Conservation (phyloP, 2,888 invertebrate species). For the Aradus depressus region DNA sequence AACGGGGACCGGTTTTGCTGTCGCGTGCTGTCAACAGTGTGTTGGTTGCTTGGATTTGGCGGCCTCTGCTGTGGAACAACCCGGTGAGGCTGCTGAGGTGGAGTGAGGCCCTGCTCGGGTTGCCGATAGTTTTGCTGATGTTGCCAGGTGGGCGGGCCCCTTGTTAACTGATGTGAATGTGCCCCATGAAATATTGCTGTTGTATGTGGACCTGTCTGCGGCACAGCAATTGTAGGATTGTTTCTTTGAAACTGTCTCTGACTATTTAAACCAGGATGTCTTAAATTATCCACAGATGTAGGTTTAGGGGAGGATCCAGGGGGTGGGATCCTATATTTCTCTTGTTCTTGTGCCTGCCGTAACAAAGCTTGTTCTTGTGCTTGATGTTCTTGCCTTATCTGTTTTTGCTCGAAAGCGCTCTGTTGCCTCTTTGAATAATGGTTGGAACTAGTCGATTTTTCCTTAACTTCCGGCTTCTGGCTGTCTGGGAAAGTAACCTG, state of each 20-base stretch:
- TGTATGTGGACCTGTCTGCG: constrained; percentile 35
- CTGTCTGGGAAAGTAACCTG: constrained; percentile 23
- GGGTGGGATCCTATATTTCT: constrained; percentile 26
- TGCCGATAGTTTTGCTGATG: constrained; percentile 13
- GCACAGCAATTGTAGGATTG: constrained; percentile 36
- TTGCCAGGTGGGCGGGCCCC: constrained; percentile 17
- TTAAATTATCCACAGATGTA: neutral
- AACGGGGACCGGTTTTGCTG: constrained; percentile 14
- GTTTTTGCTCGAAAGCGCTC: constrained; percentile 21
- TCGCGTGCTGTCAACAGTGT: neutral
- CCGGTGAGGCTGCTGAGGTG: neutral
- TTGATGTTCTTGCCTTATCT: constrained; percentile 17
- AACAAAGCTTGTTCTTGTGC: constrained; percentile 18
- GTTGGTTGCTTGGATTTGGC: neutral
- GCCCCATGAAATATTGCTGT: constrained; percentile 22
- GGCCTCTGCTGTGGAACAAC: neutral
- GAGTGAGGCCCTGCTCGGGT: neutral
- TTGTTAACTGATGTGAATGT: constrained; percentile 1
- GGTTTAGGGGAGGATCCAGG: constrained; percentile 19
- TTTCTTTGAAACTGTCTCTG: constrained; percentile 33
- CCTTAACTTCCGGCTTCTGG: constrained; percentile 19
- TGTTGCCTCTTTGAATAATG: constrained; percentile 28
- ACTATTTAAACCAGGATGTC: constrained; percentile 12
- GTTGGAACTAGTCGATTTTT: constrained; percentile 6
- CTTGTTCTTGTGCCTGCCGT: constrained; percentile 30